phyloP scores from a whole-genome alignment of 2,797 vertebrate genomes.

The Onychomys arenicola region DNA sequence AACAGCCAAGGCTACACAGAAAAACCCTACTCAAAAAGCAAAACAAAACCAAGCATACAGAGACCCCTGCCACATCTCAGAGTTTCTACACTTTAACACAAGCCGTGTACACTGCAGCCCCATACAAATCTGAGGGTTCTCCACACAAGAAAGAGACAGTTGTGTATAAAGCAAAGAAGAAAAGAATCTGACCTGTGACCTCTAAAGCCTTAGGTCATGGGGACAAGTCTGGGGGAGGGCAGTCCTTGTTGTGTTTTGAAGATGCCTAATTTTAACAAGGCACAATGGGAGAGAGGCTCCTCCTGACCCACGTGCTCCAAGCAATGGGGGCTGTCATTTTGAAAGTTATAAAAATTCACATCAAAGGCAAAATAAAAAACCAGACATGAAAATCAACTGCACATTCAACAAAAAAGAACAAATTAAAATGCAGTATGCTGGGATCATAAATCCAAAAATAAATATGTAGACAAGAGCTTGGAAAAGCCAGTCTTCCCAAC shows the following conservation, averaged over 20 bases:
- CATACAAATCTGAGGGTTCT: not conserved
- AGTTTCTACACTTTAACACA: conserved; percentile 53
- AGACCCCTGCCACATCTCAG: conserved; percentile 30
- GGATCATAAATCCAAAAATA: conserved; percentile 72
- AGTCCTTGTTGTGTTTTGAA: not conserved
- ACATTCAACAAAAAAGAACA: conserved; percentile 40
- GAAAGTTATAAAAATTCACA: conserved; percentile 65
- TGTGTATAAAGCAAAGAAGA: not conserved
- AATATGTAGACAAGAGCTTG: conserved; percentile 63
- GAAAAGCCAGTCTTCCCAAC: conserved; percentile 61
- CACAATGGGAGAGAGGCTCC: not conserved
- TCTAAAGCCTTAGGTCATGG: conserved; percentile 4
- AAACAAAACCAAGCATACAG: conserved; percentile 45
- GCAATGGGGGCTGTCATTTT: conserved; percentile 48
- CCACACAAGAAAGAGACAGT: not conserved
- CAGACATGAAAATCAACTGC: conserved; percentile 66
- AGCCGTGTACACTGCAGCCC: not conserved
- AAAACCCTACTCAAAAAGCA: not conserved
- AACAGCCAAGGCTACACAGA: not conserved
- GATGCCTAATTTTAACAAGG: not conserved
- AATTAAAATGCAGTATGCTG: conserved; percentile 63
- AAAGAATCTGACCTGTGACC: not conserved
- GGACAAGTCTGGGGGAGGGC: not conserved
- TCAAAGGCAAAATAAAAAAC: conserved; percentile 65
- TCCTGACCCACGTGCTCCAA: conserved; percentile 20